Base-by-base conservation (phyloP, 2,797 vertebrate species). In the Chiroxiphia lanceolata region DNA sequence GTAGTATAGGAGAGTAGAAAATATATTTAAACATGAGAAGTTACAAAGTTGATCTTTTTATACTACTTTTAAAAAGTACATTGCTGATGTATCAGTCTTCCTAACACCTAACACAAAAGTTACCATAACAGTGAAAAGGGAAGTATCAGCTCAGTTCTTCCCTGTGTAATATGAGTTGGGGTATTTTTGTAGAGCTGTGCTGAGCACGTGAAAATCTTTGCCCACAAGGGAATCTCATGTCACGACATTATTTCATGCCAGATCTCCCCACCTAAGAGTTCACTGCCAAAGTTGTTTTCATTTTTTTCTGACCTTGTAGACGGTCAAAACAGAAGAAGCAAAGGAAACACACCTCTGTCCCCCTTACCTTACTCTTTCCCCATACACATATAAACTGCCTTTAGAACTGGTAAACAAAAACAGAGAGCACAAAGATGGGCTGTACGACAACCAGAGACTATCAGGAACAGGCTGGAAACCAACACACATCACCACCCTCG, bases 201-300 rank as follows among this genome's bases (percentile, higher is more conserved):
- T 83, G 88, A 85, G 53, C 63, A 69, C 11, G 38, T 90, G 65
- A 83, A 94, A 88, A 81, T 88, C 87, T 51, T 25, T 93, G 50
- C 68, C 53, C 80, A 90, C 78, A 86, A 85, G 71, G 70, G 89
- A 95, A 90, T 27, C 61, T 89, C 80, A 59, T 69, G 72, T 88
- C 59, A 89, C 2, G 13, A 91, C 53, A 68, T 51, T 51, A 36
- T 84, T 86, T 88, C 40, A 34, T 53, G 89, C 13, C 47, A 68
- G 15, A 40, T 81, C 29, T 45, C 36, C 17, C 38, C 40, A 60
- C 16, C 23, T 38, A 81, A 48, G 25, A 64, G 44, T 27, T 75
- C 64, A 87, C 38, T 57, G 65, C 4, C 42, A 54, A 81, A 69
- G 44, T 13, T 5, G 0, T 23, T n/a, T 83, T 31, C 33, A 4